Conservation (phyloP, 2,888 invertebrate species). For the Cheilosia soror region DNA sequence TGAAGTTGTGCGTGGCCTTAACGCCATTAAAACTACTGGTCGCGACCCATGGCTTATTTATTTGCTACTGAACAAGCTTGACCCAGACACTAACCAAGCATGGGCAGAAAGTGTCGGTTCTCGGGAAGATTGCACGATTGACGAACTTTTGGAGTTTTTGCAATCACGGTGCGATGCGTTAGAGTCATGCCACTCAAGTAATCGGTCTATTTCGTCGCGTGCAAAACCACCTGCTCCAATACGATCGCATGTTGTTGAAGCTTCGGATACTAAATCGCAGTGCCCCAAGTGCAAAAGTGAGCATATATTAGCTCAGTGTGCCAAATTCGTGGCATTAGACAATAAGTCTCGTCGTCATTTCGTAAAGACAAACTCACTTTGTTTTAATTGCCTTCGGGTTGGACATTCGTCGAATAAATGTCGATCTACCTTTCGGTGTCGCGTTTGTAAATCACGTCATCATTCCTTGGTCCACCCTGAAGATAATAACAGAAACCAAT, state of each 20-base stretch:
- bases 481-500: neutral
- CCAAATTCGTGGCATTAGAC: no score
- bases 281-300: neutral
- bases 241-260: no score
- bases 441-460: no score
- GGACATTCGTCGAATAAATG: constrained; percentile 21
- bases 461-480: neutral
- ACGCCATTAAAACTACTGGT: neutral
- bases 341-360: neutral
- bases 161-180: constrained; percentile 6
- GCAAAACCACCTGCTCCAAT: no score
- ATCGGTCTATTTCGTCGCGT: no score
- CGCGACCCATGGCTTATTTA: constrained; percentile 24
- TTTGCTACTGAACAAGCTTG: neutral
- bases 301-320: neutral
- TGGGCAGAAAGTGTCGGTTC: constrained; percentile 1
- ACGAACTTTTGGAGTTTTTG: constrained; percentile 3
- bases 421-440: no score
- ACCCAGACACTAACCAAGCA: constrained; percentile 4
- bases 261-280: no score
- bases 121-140: neutral
- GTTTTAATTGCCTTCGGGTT: constrained; percentile 9
- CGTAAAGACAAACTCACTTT: neutral
- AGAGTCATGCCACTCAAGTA: constrained; percentile 2
- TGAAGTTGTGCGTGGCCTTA: constrained; percentile 12